Percentiles rank a stretch among this genome's conserved stretches.
These are phyloP conservation scores for Latrodectus geometricus DNA, from an alignment of 1,140 invertebrate species.

Conservation along the genomic window DNA sequence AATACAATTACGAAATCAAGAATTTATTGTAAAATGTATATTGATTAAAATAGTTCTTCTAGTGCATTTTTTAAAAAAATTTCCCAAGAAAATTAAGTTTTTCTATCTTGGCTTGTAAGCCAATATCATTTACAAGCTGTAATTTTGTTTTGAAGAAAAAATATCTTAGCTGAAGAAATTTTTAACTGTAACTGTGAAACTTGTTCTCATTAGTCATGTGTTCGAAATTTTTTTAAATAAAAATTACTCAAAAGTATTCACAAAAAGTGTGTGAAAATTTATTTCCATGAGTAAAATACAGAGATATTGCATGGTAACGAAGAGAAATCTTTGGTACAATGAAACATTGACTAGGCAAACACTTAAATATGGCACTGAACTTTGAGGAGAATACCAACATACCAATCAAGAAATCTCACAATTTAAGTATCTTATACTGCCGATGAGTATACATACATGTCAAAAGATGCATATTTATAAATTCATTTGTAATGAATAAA, in stretches of 20 bases:
- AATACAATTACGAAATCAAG: no score
- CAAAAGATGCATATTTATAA: not conserved
- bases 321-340: conserved; percentile 60
- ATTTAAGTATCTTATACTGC: not conserved
- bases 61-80: no score
- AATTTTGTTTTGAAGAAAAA: no score
- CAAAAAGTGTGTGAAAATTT: conserved; percentile 57
- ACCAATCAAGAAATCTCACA: not conserved
- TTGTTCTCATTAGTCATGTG: no score
- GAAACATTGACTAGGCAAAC: conserved; percentile 55
- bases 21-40: no score
- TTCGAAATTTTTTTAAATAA: not conserved
- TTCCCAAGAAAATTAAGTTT: no score
- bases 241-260: conserved; percentile 1
- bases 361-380: conserved; percentile 50
- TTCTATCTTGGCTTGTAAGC: no score
- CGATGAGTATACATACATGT: not conserved
- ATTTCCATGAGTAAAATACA: conserved; percentile 58
- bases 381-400: not conserved
- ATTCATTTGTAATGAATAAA: not conserved
- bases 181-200: no score
- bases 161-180: no score
- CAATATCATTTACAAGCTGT: no score
- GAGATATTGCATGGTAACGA: conserved; percentile 19
- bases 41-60: no score